Conservation (phyloP, 2,113 vertebrate species). For the Scartelaos histophorus region DNA sequence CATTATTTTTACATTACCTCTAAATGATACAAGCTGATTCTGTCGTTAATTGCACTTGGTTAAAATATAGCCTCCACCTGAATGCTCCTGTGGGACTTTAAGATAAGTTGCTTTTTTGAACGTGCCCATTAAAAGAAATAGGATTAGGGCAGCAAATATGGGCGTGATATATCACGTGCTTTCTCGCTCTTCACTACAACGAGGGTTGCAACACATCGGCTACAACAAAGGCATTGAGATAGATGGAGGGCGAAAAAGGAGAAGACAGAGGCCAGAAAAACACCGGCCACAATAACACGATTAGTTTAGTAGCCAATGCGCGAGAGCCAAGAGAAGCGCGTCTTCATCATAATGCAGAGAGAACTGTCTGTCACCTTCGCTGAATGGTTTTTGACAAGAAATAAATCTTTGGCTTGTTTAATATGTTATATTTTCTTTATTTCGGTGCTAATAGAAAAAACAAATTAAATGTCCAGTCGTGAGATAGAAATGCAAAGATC, state of each 20-base stretch:
- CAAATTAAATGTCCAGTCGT: conserved; percentile 99
- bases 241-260: conserved; percentile 93
- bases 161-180: conserved; percentile 97
- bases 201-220: conserved; percentile 91
- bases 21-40: conserved; percentile 99
- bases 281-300: conserved; percentile 93
- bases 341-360: conserved; percentile 90
- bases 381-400: conserved; percentile 98
- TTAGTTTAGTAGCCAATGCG: conserved; percentile 88
- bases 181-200: conserved; percentile 95
- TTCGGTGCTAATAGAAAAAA: conserved; percentile 99
- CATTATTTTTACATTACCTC: conserved; percentile 99
- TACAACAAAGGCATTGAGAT: conserved; percentile 98
- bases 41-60: conserved; percentile 99
- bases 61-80: conserved; percentile 90
- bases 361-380: conserved; percentile 95
- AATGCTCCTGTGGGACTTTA: conserved; percentile 85
- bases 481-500: conserved; percentile 99
- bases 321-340: conserved; percentile 86
- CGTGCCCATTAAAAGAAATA: conserved; percentile 96
- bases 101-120: conserved; percentile 87
- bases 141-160: conserved; percentile 95
- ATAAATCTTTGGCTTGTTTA: conserved; percentile 99
- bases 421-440: conserved; percentile 99
- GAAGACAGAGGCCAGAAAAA: conserved; percentile 96